Evolutionary conservation across 2,888 invertebrate species (phyloP), one percentile per base, ranked within the genome.

Genomic region (Caenorhabditis imperialis): DNA sequence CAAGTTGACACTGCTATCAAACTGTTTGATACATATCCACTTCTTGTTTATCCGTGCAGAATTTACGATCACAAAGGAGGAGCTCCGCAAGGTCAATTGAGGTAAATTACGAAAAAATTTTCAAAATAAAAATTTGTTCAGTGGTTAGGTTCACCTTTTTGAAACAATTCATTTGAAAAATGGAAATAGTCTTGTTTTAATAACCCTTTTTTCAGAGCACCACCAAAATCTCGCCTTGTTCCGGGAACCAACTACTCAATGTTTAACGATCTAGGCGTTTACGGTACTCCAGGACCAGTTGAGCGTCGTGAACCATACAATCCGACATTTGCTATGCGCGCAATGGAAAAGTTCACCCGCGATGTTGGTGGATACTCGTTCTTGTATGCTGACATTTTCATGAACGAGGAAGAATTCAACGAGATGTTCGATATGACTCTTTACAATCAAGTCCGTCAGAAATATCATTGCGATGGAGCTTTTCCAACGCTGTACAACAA

Each of bases 251-350:
- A 92, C 84, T 92, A 92, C 88, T 87, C 88, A 18, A 92, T 92
- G 91, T 92, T 92, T 83, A 92, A 92, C 82, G 92, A 92, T 88
- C 89, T 92, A 53, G 92, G 92, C 0, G 91, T 92, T 14, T 92
- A 92, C 77, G 92, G 92, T 0, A 92, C 92, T 0, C 92, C 92
- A 0, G 92, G 92, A 0, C 91, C 90, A 76, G 92, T 92, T 0
- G 91, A 91, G 81, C 89, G 91, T 38, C 60, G 77, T 14, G 77
- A 84, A 80, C 89, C 90, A 0, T 92, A 92, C 81, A 91, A 92
- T 85, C 92, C 92, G 0, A 92, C 92, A 0, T 85, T 88, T 4
- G 91, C 92, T 0, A 92, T 92, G 92, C 88, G 92, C 77, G 90
- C 90, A 47, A 92, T 92, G 92, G 92, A 92, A 84, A 90, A 91